phyloP scores from a whole-genome alignment of 2,797 vertebrate species.

The Melanotaenia boesemani region DNA sequence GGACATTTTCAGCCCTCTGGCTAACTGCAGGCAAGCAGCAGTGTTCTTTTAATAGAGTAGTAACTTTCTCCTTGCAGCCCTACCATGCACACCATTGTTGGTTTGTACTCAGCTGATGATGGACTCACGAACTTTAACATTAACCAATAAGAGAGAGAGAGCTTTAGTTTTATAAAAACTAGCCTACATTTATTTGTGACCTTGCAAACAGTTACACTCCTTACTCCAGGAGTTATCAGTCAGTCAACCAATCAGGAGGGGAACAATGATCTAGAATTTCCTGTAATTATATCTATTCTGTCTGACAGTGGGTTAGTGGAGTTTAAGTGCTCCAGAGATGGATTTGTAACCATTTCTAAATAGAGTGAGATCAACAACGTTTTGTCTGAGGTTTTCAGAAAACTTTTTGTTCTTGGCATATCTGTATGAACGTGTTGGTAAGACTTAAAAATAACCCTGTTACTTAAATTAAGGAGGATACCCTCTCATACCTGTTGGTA shows the following conservation, averaged over 20 bases:
- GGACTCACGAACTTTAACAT: background rate
- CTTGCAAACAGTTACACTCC: background rate
- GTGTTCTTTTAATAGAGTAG: background rate
- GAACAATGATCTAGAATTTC: background rate
- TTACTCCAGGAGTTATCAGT: background rate
- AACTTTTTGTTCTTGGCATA: background rate
- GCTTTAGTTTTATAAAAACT: background rate
- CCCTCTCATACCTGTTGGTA: background rate
- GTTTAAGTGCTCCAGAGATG: background rate
- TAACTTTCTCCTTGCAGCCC: too few species aligned
- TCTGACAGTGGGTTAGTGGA: background rate
- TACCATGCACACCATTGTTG: too few species aligned
- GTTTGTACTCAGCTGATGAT: background rate
- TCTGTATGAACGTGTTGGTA: background rate
- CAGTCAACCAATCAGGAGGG: background rate
- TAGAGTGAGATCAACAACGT: background rate
- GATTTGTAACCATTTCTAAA: background rate
- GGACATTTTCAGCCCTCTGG: background rate
- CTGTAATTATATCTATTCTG: background rate
- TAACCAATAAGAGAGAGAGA: background rate
- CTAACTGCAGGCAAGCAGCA: background rate
- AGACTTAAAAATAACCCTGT: background rate
- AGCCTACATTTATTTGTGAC: background rate
- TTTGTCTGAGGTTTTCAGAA: background rate
- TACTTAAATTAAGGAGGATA: background rate